These are phyloP conservation scores for Acanthosepion esculentum DNA, from an alignment of 2,888 invertebrate species.

Conservation along the genomic window DNA sequence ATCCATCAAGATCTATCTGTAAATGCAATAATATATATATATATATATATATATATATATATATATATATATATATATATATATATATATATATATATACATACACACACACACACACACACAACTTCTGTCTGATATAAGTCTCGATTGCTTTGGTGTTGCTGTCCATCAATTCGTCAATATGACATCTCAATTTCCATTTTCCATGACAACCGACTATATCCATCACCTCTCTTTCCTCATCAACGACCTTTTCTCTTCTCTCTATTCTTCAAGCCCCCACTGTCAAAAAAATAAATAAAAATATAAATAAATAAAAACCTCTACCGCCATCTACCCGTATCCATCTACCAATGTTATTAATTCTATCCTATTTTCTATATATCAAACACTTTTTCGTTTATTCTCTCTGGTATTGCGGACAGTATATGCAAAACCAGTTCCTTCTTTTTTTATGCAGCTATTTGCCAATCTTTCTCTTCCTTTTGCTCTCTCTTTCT, in stretches of 20 bases:
- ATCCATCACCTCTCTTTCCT: slow-evolving; percentile 42
- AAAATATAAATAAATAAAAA: background rate
- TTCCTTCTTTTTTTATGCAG: background rate
- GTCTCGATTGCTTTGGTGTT: slow-evolving; percentile 37
- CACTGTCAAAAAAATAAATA: background rate
- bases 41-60: background rate
- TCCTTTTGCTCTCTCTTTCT: background rate
- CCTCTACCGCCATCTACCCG: background rate
- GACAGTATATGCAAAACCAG: background rate
- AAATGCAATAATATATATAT: background rate
- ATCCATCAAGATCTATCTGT: background rate
- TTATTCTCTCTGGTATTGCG: background rate
- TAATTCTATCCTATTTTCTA: background rate
- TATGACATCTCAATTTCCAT: slow-evolving; percentile 42
- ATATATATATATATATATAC: background rate
- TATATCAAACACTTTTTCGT: background rate
- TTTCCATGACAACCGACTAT: slow-evolving; percentile 47
- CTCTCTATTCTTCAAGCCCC: background rate
- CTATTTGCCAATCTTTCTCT: background rate
- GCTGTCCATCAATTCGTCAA: slow-evolving; percentile 41
- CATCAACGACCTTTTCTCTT: background rate
- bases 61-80: background rate
- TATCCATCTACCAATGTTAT: background rate
- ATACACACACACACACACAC: too few species aligned
- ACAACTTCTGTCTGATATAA: slow-evolving; percentile 36